Evolutionary conservation across 2,888 invertebrate species (phyloP).

Genomic region (Aproaerema taeniolella): DNA sequence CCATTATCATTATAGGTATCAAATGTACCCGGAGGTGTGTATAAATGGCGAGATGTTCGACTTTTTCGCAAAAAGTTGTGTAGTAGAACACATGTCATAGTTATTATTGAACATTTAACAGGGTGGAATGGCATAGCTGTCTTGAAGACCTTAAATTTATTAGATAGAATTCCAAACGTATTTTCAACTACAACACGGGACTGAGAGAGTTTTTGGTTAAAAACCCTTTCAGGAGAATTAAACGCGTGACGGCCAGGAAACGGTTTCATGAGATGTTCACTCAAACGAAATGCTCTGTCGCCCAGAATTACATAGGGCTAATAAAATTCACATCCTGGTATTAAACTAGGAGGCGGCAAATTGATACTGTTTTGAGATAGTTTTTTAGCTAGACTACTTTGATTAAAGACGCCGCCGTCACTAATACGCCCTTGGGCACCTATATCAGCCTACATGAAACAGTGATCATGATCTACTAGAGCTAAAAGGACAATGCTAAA

Average conservation of each 20-base stretch:
- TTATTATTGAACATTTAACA: conserved; percentile 17
- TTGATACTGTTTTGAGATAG: conserved; percentile 7
- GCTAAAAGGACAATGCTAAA: conserved; percentile 22
- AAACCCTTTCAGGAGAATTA: conserved; percentile 7
- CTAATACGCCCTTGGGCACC: conserved; percentile 22
- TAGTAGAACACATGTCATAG: conserved; percentile 18
- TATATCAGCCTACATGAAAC: conserved; percentile 20
- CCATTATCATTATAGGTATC: conserved; percentile 20
- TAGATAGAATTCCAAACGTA: conserved; percentile 19
- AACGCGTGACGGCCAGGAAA: conserved; percentile 4
- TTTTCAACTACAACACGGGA: conserved; percentile 24
- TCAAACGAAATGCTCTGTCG: conserved; percentile 22
- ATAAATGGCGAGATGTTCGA: conserved; percentile 17
- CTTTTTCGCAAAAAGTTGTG: conserved; percentile 24
- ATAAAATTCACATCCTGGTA: conserved; percentile 16
- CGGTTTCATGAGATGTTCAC: conserved; percentile 10
- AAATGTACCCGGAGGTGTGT: conserved; percentile 23
- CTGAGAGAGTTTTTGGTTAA: conserved; percentile 13
- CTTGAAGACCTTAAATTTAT: conserved; percentile 19
- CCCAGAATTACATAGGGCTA: conserved; percentile 21
- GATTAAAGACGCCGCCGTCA: conserved; percentile 21
- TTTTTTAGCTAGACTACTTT: no score
- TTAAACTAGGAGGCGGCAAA: conserved; percentile 15
- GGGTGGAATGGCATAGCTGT: conserved; percentile 18
- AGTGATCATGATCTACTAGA: conserved; percentile 20